phyloP scores from a whole-genome alignment of 2,797 vertebrate genomes.

The Poeciliopsis turneri region DNA sequence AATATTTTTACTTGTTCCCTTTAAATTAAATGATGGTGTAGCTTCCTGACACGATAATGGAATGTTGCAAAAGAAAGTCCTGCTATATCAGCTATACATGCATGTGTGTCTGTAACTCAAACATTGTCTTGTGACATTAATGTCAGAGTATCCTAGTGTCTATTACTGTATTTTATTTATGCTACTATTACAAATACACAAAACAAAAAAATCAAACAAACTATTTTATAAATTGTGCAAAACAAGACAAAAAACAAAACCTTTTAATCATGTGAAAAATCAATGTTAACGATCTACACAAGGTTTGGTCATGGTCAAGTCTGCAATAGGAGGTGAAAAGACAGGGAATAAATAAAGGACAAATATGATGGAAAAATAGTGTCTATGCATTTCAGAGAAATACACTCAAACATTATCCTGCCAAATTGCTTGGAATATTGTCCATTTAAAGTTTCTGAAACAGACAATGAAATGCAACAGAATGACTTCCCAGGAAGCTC shows the following conservation, averaged over 20 bases:
- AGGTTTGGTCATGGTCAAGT: slow-evolving; percentile 78
- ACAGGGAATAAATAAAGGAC: slow-evolving; percentile 79
- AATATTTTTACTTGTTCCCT: not conserved
- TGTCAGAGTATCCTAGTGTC: slow-evolving; percentile 2
- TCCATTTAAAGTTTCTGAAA: slow-evolving; percentile 81
- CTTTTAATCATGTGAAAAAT: slow-evolving; percentile 37
- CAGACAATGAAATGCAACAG: slow-evolving; percentile 82
- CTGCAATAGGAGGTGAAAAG: slow-evolving; percentile 88
- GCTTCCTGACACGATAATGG: slow-evolving; percentile 28
- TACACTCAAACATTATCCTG: slow-evolving; percentile 84
- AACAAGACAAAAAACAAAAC: slow-evolving; percentile 28
- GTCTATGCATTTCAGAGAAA: slow-evolving; percentile 86
- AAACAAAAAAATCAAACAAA: slow-evolving; percentile 18
- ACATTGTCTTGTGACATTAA: not conserved
- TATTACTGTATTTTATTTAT: slow-evolving; percentile 15
- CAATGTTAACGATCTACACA: slow-evolving; percentile 25
- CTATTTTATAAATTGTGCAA: slow-evolving; percentile 53
- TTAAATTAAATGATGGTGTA: not conserved
- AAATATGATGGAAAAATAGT: slow-evolving; percentile 96
- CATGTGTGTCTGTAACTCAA: not conserved
- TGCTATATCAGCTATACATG: slow-evolving; percentile 34
- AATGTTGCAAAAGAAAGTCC: slow-evolving; percentile 17
- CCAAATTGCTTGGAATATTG: slow-evolving; percentile 74
- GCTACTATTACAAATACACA: slow-evolving; percentile 34
- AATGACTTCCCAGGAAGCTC: not conserved